A percentile compares a stretch with the other conserved stretches of the same genome.
These are phyloP conservation scores for Chionis minor DNA, from an alignment of 2,113 vertebrate genomes.

Conservation along the genomic window DNA sequence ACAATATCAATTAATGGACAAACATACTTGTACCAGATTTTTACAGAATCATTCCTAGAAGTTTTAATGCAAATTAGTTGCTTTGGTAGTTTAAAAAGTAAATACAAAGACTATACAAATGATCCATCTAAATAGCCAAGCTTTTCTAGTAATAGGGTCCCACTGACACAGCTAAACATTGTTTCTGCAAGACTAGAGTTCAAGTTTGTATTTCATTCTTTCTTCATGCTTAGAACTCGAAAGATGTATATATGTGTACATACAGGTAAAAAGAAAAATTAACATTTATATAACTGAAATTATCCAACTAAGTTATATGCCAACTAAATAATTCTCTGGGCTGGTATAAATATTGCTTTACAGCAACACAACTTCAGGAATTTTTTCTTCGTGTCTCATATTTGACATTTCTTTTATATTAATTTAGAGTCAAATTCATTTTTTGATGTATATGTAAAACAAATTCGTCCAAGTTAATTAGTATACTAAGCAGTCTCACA, in stretches of 20 bases:
- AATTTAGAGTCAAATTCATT: background rate
- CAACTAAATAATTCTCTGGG: background rate
- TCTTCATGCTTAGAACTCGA: background rate
- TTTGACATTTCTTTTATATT: background rate
- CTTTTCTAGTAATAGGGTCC: background rate
- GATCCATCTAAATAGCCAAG: background rate
- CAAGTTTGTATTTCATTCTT: background rate
- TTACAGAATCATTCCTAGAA: background rate
- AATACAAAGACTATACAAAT: background rate
- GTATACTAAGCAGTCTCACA: background rate
- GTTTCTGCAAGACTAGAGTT: background rate
- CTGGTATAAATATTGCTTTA: background rate
- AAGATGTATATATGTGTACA: background rate
- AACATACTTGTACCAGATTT: background rate
- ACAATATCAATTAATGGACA: background rate
- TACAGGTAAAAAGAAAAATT: background rate
- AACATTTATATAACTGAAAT: background rate
- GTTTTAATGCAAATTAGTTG: background rate
- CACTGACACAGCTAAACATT: background rate
- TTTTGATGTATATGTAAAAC: background rate
- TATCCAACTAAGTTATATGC: background rate
- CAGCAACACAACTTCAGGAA: background rate
- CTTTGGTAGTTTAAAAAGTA: background rate
- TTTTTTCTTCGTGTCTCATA: background rate
- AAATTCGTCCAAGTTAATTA: background rate